Evolutionary conservation across 2,113 vertebrate genomes (phyloP), one percentile per base, ranked within the genome.

Genomic region (Malurus alboscapulatus): DNA sequence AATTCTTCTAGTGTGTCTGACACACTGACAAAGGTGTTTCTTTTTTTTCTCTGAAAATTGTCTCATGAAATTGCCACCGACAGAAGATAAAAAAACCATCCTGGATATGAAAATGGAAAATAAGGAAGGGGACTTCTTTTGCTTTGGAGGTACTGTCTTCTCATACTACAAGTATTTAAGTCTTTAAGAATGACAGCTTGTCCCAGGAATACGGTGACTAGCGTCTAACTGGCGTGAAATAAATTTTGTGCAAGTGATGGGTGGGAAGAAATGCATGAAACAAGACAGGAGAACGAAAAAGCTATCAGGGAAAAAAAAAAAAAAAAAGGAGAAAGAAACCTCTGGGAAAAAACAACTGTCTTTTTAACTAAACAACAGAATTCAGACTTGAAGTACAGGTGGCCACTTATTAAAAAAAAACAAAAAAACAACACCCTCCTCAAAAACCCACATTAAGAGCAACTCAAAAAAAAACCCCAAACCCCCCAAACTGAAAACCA

Each of bases 291-390:
- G 19, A 32, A 57, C 25, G 5, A 32, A 82, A 79, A 92, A 90
- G 30, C 10, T 72, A 75, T 10, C 10, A 22, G 22, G 3, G 6
- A 8, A 38, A 38, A 26, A 17, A 5, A 8, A 38, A 38, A 26
- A 17, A 5, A 3, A 20, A 14, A 48, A 6, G 3, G 4, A 38
- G 9, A 42, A 77, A 61, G 11, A 34, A 88, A n/a, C 7, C n/a
- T 67, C 12, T 18, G 44, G 42, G 10, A 3, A 62, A 65, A 67
- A 72, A 17, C 0, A 36, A 2, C 1, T 16, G 3, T 2, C 21
- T 69, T 89, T 87, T 80, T 21, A 55, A 84, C 10, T 42, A 25
- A 72, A 45, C 1, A 36, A 82, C 9, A 65, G 30, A 47, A 83
- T 54, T 82, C 50, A 88, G 36, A 68, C 16, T 61, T 1, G 1